phyloP scores from a whole-genome alignment of 2,888 invertebrate genomes.

The Argyresthia albistria region DNA sequence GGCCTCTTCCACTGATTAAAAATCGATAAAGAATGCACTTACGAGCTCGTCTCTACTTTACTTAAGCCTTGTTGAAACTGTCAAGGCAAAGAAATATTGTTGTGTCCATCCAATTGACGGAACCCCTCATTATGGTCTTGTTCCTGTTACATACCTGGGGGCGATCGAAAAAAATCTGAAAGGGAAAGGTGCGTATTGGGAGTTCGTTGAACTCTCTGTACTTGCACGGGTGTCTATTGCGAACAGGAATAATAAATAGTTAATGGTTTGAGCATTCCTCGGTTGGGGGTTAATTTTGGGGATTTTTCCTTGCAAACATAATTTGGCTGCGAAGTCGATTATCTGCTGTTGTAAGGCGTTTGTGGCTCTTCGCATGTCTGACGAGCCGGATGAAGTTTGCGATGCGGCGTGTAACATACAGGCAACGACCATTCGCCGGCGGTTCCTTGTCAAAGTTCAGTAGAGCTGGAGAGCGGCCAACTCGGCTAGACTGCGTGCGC shows the following conservation, averaged over 20 bases:
- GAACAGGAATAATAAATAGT: neutral
- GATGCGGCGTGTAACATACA: constrained; percentile 26
- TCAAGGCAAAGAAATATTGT: constrained; percentile 33
- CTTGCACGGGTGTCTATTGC: neutral
- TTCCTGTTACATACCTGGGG: constrained; percentile 33
- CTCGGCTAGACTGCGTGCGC: constrained; percentile 30
- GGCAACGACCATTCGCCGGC: constrained; percentile 19
- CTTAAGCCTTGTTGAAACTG: constrained; percentile 30
- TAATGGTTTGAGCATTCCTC: neutral
- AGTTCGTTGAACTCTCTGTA: constrained; percentile 35
- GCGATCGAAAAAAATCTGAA: constrained; percentile 35
- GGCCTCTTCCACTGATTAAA: constrained; percentile 38
- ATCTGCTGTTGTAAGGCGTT: no score
- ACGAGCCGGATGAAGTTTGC: constrained; percentile 10
- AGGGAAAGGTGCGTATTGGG: constrained; percentile 34
- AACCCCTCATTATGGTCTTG: constrained; percentile 30
- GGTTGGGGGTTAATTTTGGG: constrained; percentile 6
- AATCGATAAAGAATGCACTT: constrained; percentile 37
- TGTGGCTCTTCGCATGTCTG: neutral
- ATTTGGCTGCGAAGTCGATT: no score
- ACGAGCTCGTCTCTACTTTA: constrained; percentile 11
- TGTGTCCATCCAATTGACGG: constrained; percentile 31
- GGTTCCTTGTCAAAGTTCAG: constrained; percentile 65
- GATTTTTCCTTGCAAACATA: no score
- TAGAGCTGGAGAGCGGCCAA: constrained; percentile 62